phyloP scores from a whole-genome alignment of 1,140 invertebrate genomes.

The Procambarus clarkii region DNA sequence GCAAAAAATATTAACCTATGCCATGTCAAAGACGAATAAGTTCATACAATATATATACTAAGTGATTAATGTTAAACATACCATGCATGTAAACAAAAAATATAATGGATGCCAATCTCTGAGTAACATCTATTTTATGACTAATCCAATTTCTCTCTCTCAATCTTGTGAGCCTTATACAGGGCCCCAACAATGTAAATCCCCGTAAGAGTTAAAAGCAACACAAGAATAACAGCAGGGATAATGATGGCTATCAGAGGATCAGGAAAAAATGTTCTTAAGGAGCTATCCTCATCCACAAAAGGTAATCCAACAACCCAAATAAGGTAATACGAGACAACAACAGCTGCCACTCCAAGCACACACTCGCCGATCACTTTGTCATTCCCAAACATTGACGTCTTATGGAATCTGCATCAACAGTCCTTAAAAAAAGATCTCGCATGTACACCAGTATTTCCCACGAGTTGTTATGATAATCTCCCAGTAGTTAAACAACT shows the following conservation, averaged over 20 bases:
- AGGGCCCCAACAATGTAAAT: conserved; percentile 44
- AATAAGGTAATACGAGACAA: conserved; percentile 45
- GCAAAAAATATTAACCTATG: no score
- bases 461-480: neutral
- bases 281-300: conserved; percentile 44
- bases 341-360: conserved; percentile 33
- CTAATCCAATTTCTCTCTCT: conserved; percentile 19
- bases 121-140: neutral
- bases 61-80: neutral
- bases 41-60: no score
- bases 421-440: neutral
- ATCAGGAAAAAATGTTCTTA: conserved; percentile 40
- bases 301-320: conserved; percentile 59
- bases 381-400: conserved; percentile 57
- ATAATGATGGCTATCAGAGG: conserved; percentile 44
- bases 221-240: conserved; percentile 48
- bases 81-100: neutral
- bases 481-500: neutral
- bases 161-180: neutral
- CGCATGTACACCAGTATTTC: neutral
- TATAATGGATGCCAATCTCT: no score
- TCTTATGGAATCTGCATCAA: neutral
- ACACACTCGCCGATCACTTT: conserved; percentile 49
- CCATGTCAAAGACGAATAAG: no score
- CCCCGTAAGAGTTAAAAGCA: conserved; percentile 49